These are phyloP conservation scores for Athetis lepigone DNA, from an alignment of 2,888 invertebrate species.

Conservation along the genomic window DNA sequence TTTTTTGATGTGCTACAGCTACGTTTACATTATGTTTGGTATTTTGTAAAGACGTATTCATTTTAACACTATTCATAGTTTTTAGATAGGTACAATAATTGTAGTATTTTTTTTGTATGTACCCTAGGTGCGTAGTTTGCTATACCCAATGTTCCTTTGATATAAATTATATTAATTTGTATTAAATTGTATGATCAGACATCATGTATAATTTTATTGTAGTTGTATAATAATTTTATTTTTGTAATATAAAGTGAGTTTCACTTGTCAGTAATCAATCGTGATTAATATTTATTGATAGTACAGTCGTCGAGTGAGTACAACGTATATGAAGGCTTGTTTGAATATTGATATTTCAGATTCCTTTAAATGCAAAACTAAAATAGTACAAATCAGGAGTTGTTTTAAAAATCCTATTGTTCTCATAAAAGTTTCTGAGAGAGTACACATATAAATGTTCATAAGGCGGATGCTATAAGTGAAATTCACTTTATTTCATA, in stretches of 20 bases:
- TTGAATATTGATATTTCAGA: slow-evolving; percentile 11
- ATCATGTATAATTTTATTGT: slow-evolving; percentile 60
- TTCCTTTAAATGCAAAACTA: slow-evolving; percentile 4
- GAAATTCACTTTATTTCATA: slow-evolving; percentile 64
- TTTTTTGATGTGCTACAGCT: slow-evolving; percentile 80
- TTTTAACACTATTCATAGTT: slow-evolving; percentile 58
- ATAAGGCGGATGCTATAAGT: slow-evolving; percentile 20
- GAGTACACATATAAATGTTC: not conserved
- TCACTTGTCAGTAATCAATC: slow-evolving; percentile 44
- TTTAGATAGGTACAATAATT: slow-evolving; percentile 65
- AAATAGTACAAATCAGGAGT: slow-evolving; percentile 15
- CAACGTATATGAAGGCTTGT: slow-evolving; percentile 18
- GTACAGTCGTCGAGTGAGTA: slow-evolving; percentile 22
- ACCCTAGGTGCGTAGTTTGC: slow-evolving; percentile 71
- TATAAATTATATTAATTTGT: slow-evolving; percentile 69
- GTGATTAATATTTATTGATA: not conserved
- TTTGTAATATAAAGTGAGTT: slow-evolving; percentile 48
- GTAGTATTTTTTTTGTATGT: slow-evolving; percentile 62
- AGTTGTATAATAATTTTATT: slow-evolving; percentile 53
- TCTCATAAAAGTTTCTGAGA: not conserved
- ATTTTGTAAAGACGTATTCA: slow-evolving; percentile 65
- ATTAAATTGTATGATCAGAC: slow-evolving; percentile 62
- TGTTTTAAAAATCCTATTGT: not conserved
- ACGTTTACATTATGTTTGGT: slow-evolving; percentile 72
- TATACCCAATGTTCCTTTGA: slow-evolving; percentile 71